Evolutionary conservation across 1,140 invertebrate species (phyloP).

Genomic region (Orchesella cincta): DNA sequence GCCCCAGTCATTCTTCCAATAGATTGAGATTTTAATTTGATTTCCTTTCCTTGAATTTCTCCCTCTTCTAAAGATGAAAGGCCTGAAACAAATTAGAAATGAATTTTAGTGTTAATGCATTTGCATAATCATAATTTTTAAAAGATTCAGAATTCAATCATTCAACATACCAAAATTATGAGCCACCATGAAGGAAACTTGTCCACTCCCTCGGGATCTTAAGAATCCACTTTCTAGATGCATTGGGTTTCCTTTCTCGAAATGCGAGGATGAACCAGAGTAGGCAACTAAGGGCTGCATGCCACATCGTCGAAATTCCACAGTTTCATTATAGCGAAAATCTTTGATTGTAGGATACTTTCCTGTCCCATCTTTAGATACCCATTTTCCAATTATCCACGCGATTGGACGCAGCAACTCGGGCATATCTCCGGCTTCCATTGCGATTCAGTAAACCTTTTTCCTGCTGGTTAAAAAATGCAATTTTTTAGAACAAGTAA

Average conservation of each 20-base stretch:
- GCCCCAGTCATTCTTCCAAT: slow-evolving; percentile 61
- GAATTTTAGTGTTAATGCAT: neutral
- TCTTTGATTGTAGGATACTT: slow-evolving; percentile 64
- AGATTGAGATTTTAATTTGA: slow-evolving; percentile 58
- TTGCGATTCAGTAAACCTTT: neutral
- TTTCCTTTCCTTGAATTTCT: slow-evolving; percentile 52
- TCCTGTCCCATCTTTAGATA: slow-evolving; percentile 60
- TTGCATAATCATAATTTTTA: neutral
- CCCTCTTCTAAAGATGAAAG: slow-evolving; percentile 65
- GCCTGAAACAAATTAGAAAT: slow-evolving; percentile 52
- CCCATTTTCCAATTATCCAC: slow-evolving; percentile 68
- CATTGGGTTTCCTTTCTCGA: slow-evolving; percentile 63
- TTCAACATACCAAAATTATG: slow-evolving; percentile 64
- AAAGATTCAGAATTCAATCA: no score
- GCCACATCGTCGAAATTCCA: slow-evolving; percentile 65
- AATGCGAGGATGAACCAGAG: slow-evolving; percentile 61
- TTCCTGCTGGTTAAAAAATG: neutral
- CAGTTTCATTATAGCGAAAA: slow-evolving; percentile 65
- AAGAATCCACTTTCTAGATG: slow-evolving; percentile 69
- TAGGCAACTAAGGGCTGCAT: slow-evolving; percentile 67
- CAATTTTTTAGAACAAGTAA: neutral
- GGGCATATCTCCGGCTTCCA: slow-evolving; percentile 49
- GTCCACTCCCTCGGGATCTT: slow-evolving; percentile 62
- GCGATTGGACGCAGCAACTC: slow-evolving; percentile 60
- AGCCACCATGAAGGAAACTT: slow-evolving; percentile 63